These are phyloP conservation scores for Tribolium madens DNA, from an alignment of 1,140 invertebrate species.

Conservation along the genomic window DNA sequence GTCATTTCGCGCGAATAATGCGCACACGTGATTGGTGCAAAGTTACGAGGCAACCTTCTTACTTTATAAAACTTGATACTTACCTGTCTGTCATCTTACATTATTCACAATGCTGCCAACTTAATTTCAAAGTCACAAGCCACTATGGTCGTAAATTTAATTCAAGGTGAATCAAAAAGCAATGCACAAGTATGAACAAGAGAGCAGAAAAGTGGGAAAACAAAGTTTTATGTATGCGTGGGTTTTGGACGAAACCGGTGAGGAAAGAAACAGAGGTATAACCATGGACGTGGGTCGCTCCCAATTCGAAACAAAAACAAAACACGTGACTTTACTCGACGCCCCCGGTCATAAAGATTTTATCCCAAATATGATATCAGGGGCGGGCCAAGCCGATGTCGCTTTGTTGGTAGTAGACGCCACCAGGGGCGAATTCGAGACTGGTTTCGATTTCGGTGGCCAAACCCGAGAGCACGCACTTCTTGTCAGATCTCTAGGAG, in stretches of 20 bases:
- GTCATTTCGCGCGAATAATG: no score
- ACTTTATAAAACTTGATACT: no score
- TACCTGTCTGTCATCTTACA: no score
- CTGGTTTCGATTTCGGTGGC: slow-evolving; percentile 96
- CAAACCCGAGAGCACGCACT: slow-evolving; percentile 98
- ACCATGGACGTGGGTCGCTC: slow-evolving; percentile 96
- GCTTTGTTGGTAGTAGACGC: slow-evolving; percentile 97
- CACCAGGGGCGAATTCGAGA: slow-evolving; percentile 97
- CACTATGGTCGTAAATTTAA: no score
- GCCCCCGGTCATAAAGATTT: slow-evolving; percentile 99
- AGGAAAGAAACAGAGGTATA: slow-evolving; percentile 91
- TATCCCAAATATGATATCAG: slow-evolving; percentile 99
- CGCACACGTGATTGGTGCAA: no score
- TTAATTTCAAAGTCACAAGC: no score
- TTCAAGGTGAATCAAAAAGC: slow-evolving; percentile 89
- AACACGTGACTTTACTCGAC: slow-evolving; percentile 89
- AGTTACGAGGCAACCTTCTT: no score
- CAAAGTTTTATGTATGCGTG: slow-evolving; percentile 99
- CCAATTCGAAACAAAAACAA: slow-evolving; percentile 92
- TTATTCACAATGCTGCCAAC: no score
- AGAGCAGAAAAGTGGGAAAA: slow-evolving; percentile 97
- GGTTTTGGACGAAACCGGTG: slow-evolving; percentile 99
- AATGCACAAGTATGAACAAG: slow-evolving; percentile 98
- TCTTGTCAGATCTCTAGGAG: slow-evolving; percentile 91
- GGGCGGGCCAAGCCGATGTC: slow-evolving; percentile 97